Conservation (phyloP, 2,113 vertebrate genomes). For the Otocyon megalotis region DNA sequence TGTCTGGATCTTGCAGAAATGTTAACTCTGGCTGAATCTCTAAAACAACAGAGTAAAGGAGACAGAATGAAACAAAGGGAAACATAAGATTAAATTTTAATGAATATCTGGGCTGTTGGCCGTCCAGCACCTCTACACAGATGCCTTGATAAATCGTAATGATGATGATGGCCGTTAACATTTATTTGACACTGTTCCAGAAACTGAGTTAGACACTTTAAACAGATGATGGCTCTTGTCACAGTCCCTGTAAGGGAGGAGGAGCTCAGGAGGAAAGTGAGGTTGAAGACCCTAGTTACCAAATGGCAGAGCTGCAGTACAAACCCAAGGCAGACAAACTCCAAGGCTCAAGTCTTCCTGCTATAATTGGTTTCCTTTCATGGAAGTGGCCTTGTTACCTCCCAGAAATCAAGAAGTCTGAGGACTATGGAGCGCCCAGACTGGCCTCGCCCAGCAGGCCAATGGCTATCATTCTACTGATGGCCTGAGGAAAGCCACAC, state of each 20-base stretch:
- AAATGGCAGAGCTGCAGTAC: background rate
- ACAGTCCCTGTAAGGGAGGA: background rate
- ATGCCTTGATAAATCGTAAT: background rate
- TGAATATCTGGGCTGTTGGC: background rate
- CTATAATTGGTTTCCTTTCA: background rate
- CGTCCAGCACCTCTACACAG: background rate
- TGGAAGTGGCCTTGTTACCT: background rate
- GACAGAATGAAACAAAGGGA: constrained; percentile 64
- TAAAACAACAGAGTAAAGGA: constrained; percentile 66
- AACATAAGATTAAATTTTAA: constrained; percentile 62
- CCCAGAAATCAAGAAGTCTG: background rate
- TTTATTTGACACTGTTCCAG: background rate
- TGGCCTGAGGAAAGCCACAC: background rate
- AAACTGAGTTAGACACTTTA: background rate
- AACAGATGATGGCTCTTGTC: background rate
- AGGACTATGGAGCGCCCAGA: background rate
- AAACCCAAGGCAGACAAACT: background rate
- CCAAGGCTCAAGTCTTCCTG: background rate
- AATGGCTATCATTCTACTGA: fast-evolving
- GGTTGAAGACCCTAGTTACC: background rate
- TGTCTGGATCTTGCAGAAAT: constrained; percentile 72
- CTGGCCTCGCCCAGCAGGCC: background rate
- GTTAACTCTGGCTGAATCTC: constrained; percentile 70
- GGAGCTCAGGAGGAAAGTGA: background rate
- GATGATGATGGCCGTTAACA: background rate